phyloP scores from a whole-genome alignment of 2,888 invertebrate species.

The Polia nebulosa region DNA sequence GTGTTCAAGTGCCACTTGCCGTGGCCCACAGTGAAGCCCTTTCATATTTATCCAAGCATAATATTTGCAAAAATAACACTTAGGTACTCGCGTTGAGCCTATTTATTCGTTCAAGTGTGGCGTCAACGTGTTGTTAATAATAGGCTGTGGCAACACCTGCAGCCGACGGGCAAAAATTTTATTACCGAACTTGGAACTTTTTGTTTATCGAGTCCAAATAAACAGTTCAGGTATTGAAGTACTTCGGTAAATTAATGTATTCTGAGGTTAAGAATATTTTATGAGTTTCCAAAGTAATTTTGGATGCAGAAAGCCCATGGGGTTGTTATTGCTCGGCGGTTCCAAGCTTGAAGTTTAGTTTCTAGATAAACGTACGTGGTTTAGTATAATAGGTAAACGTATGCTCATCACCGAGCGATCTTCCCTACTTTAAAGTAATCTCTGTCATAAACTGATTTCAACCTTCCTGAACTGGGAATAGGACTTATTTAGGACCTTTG shows the following conservation, averaged over 20 bases:
- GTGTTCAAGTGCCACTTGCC: constrained; percentile 49
- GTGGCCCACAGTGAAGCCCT: constrained; percentile 33
- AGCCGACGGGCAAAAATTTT: constrained; percentile 42
- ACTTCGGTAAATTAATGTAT: constrained; percentile 19
- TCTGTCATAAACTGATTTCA: neutral
- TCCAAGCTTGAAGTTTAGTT: constrained; percentile 21
- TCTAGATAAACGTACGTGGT: constrained; percentile 14
- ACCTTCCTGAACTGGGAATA: neutral
- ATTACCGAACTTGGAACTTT: constrained; percentile 44
- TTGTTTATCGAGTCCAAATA: constrained; percentile 34
- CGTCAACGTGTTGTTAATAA: constrained; percentile 40
- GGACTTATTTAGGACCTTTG: neutral
- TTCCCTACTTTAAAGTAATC: neutral
- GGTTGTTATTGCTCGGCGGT: constrained; percentile 1
- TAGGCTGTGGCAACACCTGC: constrained; percentile 37
- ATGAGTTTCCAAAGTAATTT: constrained; percentile 35
- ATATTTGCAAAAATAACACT: constrained; percentile 52
- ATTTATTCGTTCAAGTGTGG: constrained; percentile 37
- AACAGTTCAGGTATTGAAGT: constrained; percentile 16
- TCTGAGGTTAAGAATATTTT: constrained; percentile 37
- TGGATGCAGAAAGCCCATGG: constrained; percentile 15
- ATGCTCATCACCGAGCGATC: neutral
- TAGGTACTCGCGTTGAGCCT: constrained; percentile 22
- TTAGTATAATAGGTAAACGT: neutral
- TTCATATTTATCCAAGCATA: constrained; percentile 56